Evolutionary conservation across 64 coral and sea anemone genomes (phyloP).

Genomic region (Pocillopora damicornis): DNA sequence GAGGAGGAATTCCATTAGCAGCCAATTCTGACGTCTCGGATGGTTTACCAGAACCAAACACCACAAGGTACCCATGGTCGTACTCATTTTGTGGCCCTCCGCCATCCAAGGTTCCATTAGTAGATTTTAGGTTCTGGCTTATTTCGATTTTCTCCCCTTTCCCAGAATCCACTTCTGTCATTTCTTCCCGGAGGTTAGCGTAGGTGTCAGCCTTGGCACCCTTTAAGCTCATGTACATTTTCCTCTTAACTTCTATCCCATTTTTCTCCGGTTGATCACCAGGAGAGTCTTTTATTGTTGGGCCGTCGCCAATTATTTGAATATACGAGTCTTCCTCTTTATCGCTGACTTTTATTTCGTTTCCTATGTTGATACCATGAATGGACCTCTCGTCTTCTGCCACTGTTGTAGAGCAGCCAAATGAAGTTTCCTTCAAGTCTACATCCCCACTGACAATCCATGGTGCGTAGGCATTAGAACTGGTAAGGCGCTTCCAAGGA

Average conservation of each 20-base stretch:
- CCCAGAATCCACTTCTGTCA: not conserved
- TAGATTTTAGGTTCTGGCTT: not conserved
- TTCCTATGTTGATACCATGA: not conserved
- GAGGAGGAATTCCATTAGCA: not conserved
- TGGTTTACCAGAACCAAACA: not conserved
- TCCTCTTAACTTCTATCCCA: not conserved
- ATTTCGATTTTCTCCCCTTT: not conserved
- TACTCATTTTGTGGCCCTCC: not conserved
- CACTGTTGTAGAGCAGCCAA: not conserved
- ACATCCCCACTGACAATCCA: not conserved
- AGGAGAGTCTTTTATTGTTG: not conserved
- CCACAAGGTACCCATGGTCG: not conserved
- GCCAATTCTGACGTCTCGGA: not conserved
- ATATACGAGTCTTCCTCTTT: not conserved
- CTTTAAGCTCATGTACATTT: conserved; percentile 15
- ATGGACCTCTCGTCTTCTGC: not conserved
- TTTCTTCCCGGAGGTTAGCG: not conserved
- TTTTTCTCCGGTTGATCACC: not conserved
- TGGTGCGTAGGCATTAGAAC: not conserved
- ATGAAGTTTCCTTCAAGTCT: not conserved
- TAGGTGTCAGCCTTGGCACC: not conserved
- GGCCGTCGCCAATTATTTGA: not conserved
- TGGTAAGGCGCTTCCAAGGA: not conserved
- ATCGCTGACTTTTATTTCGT: not conserved
- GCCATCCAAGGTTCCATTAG: too few species aligned